These are phyloP conservation scores for Pangasius djambal DNA, from an alignment of 2,797 vertebrate genomes.

Conservation along the genomic window DNA sequence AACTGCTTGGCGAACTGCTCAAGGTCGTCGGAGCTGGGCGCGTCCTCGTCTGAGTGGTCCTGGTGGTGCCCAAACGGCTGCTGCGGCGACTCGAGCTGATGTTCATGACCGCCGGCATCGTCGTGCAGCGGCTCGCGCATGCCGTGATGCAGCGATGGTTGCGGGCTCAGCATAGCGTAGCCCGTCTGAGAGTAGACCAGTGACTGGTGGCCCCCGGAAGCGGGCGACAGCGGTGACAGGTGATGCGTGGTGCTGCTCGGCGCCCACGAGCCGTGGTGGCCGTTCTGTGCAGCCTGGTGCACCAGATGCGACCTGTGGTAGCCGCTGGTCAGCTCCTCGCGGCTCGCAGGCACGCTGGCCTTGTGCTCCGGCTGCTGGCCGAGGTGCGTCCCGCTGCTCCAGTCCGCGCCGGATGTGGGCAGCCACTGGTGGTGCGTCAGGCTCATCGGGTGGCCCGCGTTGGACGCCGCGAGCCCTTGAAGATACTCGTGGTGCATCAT, in stretches of 20 bases:
- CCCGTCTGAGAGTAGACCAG: constrained; percentile 94
- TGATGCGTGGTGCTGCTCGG: constrained; percentile 86
- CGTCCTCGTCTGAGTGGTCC: constrained; percentile 93
- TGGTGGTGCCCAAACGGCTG: constrained; percentile 87
- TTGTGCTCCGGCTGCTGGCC: constrained; percentile 86
- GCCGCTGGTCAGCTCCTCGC: constrained; percentile 85
- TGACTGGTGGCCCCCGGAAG: constrained; percentile 85
- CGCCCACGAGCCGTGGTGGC: constrained; percentile 88
- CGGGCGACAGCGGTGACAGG: constrained; percentile 90
- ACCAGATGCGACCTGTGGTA: constrained; percentile 91
- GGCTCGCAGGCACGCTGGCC: constrained; percentile 78
- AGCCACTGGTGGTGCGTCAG: constrained; percentile 96
- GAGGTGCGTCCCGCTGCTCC: constrained; percentile 85
- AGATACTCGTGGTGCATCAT: constrained; percentile 99
- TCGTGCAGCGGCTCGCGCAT: constrained; percentile 92
- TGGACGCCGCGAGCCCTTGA: constrained; percentile 90
- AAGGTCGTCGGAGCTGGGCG: constrained; percentile 94
- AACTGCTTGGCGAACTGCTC: constrained; percentile 98
- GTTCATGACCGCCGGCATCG: constrained; percentile 80
- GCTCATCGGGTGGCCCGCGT: constrained; percentile 94
- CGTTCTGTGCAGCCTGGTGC: constrained; percentile 86
- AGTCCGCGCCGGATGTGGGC: constrained; percentile 89
- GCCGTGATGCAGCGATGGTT: constrained; percentile 88
- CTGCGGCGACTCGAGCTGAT: constrained; percentile 89
- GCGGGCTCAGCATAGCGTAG: constrained; percentile 93